Base-by-base conservation (phyloP, 2,113 vertebrate species). In the Centropus bengalensis region DNA sequence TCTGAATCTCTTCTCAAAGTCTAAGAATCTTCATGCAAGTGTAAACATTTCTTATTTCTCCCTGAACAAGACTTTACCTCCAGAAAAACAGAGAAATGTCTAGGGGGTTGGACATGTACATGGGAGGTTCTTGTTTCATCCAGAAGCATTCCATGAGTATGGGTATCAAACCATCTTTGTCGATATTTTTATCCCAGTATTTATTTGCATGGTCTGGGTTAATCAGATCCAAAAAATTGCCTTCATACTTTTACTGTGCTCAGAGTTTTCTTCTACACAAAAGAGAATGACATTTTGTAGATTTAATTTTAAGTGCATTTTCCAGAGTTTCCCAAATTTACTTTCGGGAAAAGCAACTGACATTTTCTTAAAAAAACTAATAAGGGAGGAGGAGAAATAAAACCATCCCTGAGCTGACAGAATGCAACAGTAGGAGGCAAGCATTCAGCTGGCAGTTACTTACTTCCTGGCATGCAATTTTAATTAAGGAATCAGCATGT, bases 401-500 rank as follows among this genome's bases (percentile, higher is more conserved):
- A 95, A 68, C 82, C 66, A 82, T 90, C 87, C 66, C 52, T 54
- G 40, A 93, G 87, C 94, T 95, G 96, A 97, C 96, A 97, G 97
- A 96, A 98, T 97, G 94, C 88, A 97, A 96, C 96, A 82, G 63
- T 88, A 91, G 95, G 97, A 97, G 94, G 96, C 86, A 96, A 97
- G 94, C 68, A 95, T 97, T 97, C 96, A 97, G 89, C 83, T 97
- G 97, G 93, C 96, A 94, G 93, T 94, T 88, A 66, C 94, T 96
- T 97, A 88, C 96, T 97, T 97, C 96, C 94, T 97, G 96, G 96
- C 94, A 96, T 96, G 93, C 94, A 95, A 94, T 97, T 97, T 97
- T 98, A 98, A 98, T 98, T 98, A 97, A 96, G 83, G 95, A 98
- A 91, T 95, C 97, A 97, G 97, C 96, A 79, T 96, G 97, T 94